Base-by-base conservation (phyloP, 2,888 invertebrate genomes). In the Pyrrhosoma nymphula region DNA sequence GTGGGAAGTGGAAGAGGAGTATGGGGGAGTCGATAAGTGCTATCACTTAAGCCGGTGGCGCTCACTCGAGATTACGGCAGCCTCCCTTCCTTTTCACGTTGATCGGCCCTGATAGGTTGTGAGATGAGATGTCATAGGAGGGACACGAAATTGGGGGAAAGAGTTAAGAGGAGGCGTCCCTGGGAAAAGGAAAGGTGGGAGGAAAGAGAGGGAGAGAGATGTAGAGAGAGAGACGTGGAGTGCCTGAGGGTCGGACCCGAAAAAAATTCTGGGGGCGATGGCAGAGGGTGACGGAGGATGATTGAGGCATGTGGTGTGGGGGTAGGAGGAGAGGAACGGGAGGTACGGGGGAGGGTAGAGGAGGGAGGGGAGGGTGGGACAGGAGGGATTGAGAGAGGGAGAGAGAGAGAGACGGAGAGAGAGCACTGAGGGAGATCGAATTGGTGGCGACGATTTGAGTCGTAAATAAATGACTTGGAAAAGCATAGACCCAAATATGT, bases 101-200 rank as follows among this genome's bases (percentile, higher is more conserved):
- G 93, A 69, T 69, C 39, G 39, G 55, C 63, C 16, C 63, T 39
- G 91, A 91, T 91, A 26, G 63, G 63, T 91, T 39, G 63, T 63
- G 91, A 47, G 93, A 93, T 93, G 93, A 93, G 69, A 69, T 93
- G 93, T 93, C 93, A 93, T 63, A 60, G 35, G 63, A 63, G 30
- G 60, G 63, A 63, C 63, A 63, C 56, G 56, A 60, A n/a, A 56
- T n/a, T 26, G 90, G 30, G 26, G 55, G 35, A 35, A 35, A 91
- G 30, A 63, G 56, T 20, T 30, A 3, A 8, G 8, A 47, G 35
- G 23, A 56, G 91, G 60, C 18, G 63, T 6, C 14, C 26, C 39
- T 35, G 60, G 60, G 47, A 8, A 47, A 47, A 47, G 47, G 35
- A 39, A 39, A 39, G 60, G 60, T 35, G 56, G 23, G 26, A 23